phyloP scores from a whole-genome alignment of 2,113 vertebrate genomes.

The Danio rerio region GRCz12tu NC_133184.1:37254001-37254500 shows the following conservation, averaged over 20 bases:
- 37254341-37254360: neutral
- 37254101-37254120: slow-evolving; percentile 26
- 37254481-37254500: slow-evolving; percentile 64
- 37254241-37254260: neutral
- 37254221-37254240: neutral
- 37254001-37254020: slow-evolving; percentile 29
- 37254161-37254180: neutral
- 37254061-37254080: neutral
- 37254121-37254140: slow-evolving; percentile 23
- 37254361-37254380: slow-evolving; percentile 32
- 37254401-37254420: slow-evolving; percentile 55
- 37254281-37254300: neutral
- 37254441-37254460: slow-evolving; percentile 46
- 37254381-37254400: slow-evolving; percentile 30
- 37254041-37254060: neutral
- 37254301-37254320: neutral
- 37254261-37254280: neutral
- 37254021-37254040: neutral
- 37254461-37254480: slow-evolving; percentile 53
- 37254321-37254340: neutral
- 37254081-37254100: neutral
- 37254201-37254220: neutral
- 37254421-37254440: slow-evolving; percentile 47
- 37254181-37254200: neutral
- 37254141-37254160: slow-evolving; percentile 4